phyloP scores from a whole-genome alignment of 2,797 vertebrate genomes.

The Enteromius afrohamiltoni region DNA sequence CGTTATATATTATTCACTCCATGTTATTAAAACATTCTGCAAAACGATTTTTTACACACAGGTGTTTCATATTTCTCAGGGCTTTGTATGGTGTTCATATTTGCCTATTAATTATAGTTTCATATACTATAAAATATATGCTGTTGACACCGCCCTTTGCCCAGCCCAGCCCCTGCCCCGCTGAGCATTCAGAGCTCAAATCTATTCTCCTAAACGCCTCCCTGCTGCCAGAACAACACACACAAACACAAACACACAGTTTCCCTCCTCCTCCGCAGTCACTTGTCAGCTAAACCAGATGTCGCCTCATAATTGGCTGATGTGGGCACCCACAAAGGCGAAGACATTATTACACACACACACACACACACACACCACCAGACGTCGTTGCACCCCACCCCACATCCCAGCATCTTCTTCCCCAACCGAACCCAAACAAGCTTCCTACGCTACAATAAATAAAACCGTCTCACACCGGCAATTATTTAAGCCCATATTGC shows the following conservation, averaged over 20 bases:
- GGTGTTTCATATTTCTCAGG: background rate
- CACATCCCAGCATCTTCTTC: conserved; percentile 55
- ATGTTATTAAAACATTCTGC: conserved; percentile 9
- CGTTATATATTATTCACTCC: conserved; percentile 1
- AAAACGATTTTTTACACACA: background rate
- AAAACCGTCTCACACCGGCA: conserved; percentile 14
- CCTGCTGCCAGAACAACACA: conserved; percentile 65
- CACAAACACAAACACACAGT: conserved; percentile 48
- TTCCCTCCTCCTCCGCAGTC: conserved; percentile 63
- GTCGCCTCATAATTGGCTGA: conserved; percentile 79
- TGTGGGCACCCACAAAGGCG: conserved; percentile 76
- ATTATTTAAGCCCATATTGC: conserved; percentile 47
- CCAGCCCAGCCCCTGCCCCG: conserved; percentile 48
- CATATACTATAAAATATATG: conserved; percentile 6
- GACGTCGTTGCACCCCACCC: conserved; percentile 66
- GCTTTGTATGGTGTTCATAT: background rate
- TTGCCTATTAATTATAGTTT: conserved; percentile 15
- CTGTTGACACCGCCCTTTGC: conserved; percentile 43
- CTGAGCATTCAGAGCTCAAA: conserved; percentile 62
- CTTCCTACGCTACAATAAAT: conserved; percentile 64
- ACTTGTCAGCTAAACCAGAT: conserved; percentile 78
- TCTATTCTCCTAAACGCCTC: conserved; percentile 63
- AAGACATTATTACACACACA: conserved; percentile 77
- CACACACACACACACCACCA: conserved; percentile 54
- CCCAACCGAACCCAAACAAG: conserved; percentile 68